A percentile compares a stretch with the other conserved stretches of the same genome.
Conservation (phyloP, 2,113 vertebrate species). For the Notarius quadriscutis region DNA sequence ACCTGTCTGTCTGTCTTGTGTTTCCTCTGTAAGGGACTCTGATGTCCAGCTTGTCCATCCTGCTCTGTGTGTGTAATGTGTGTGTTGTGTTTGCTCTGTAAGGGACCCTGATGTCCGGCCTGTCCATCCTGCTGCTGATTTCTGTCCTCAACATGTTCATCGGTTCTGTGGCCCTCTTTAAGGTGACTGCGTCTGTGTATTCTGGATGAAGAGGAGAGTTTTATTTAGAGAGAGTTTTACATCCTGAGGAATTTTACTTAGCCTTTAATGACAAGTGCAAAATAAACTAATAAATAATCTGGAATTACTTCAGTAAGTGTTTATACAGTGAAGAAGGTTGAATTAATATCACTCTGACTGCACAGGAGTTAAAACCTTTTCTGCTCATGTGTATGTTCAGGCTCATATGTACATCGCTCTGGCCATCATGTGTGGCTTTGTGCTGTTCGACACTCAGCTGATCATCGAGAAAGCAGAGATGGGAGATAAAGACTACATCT, state of each 20-base stretch:
- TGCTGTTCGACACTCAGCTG: slow-evolving; percentile 97
- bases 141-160: slow-evolving; percentile 86
- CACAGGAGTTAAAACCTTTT: neutral
- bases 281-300: neutral
- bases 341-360: neutral
- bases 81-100: slow-evolving; percentile 12
- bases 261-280: no score
- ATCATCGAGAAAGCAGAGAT: slow-evolving; percentile 96
- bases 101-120: slow-evolving; percentile 88
- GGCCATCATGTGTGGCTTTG: slow-evolving; percentile 92
- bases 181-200: slow-evolving; percentile 65
- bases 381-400: slow-evolving; percentile 61
- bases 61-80: slow-evolving; percentile 60
- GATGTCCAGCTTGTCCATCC: slow-evolving; percentile 84
- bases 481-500: slow-evolving; percentile 97
- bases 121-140: slow-evolving; percentile 82
- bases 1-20: neutral
- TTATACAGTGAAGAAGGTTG: neutral
- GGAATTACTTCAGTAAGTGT: neutral
- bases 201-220: neutral
- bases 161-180: slow-evolving; percentile 84
- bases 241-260: neutral
- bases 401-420: slow-evolving; percentile 90
- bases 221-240: neutral
- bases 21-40: slow-evolving; percentile 61